Percentiles rank a stretch among this genome's conserved stretches.
These are phyloP conservation scores for Campaea margaritaria DNA, from an alignment of 2,888 invertebrate species.

Conservation along the genomic window DNA sequence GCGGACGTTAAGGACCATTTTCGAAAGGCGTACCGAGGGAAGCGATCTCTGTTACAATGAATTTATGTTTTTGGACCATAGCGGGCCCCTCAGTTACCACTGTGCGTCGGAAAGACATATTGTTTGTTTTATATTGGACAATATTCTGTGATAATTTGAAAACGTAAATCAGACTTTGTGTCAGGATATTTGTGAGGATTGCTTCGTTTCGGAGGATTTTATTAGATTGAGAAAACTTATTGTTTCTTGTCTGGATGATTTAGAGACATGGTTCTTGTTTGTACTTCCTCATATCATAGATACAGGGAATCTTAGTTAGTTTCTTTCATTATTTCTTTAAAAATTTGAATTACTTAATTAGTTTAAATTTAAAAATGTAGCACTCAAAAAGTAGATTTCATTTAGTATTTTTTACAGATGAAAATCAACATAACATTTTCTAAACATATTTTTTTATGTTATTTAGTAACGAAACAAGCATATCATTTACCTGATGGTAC, in stretches of 20 bases:
- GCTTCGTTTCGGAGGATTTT: constrained; percentile 14
- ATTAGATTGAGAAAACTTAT: constrained; percentile 9
- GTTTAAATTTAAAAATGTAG: no score
- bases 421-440: no score
- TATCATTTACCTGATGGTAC: no score
- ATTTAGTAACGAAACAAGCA: no score
- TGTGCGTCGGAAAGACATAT: constrained; percentile 53
- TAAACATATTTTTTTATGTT: no score
- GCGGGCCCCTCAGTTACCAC: constrained; percentile 50
- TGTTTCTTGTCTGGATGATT: neutral
- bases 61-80: constrained; percentile 73
- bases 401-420: no score
- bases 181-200: constrained; percentile 12
- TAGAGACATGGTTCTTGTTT: neutral
- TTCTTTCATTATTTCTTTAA: no score
- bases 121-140: constrained; percentile 47
- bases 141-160: constrained; percentile 37
- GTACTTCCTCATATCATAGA: neutral
- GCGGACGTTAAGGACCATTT: constrained; percentile 81
- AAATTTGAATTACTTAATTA: no score
- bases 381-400: no score
- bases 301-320: neutral
- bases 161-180: constrained; percentile 38
- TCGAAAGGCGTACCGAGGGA: constrained; percentile 70
- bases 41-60: constrained; percentile 60